Percentiles rank a stretch among this genome's conserved stretches.
These are phyloP conservation scores for Lasioglossum pauxillum DNA, from an alignment of 2,888 invertebrate genomes.

Conservation along the genomic window DNA sequence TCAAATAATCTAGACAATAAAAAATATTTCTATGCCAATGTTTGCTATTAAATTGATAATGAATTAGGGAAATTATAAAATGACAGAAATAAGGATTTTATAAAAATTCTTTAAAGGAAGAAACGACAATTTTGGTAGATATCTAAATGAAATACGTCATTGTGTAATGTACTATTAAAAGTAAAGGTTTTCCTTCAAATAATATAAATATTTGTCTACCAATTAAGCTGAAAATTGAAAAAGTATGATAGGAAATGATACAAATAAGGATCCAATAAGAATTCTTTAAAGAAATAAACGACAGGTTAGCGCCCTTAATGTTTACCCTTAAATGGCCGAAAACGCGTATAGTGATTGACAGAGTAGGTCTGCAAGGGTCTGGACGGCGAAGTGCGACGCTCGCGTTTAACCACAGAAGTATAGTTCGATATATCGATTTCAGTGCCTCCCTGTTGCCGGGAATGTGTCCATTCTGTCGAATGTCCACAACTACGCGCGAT, in stretches of 20 bases:
- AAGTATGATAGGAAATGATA: neutral
- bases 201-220: neutral
- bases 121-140: too few relatives aligned
- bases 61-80: too few relatives aligned
- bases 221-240: neutral
- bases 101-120: too few relatives aligned
- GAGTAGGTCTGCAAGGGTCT: neutral
- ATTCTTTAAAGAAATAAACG: neutral
- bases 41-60: too few relatives aligned
- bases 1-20: neutral
- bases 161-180: too few relatives aligned
- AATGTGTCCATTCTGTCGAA: constrained; percentile 23
- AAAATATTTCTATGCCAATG: too few relatives aligned
- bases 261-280: neutral
- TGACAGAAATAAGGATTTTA: too few relatives aligned
- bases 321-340: neutral
- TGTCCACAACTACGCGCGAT: constrained; percentile 26
- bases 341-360: neutral
- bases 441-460: constrained; percentile 6
- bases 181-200: too few relatives aligned
- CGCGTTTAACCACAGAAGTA: constrained; percentile 24
- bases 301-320: neutral
- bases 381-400: neutral
- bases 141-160: too few relatives aligned
- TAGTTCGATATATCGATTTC: constrained; percentile 46